Percentiles rank a stretch among this genome's conserved stretches.
Conservation (phyloP, 2,888 invertebrate species). For the Blastobasis lacticolella region DNA sequence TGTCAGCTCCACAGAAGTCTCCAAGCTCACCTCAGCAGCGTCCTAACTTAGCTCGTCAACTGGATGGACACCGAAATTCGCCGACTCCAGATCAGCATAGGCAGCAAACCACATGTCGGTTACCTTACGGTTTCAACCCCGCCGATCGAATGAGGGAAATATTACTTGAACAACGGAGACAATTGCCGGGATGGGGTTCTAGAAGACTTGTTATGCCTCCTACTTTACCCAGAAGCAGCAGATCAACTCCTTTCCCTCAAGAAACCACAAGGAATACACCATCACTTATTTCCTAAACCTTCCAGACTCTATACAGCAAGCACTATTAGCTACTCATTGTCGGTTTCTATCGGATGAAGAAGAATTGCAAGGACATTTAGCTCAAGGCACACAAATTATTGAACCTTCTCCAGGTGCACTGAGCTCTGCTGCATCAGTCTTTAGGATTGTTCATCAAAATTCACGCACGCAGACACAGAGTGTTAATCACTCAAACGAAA, state of each 20-base stretch:
- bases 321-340: background rate
- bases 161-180: background rate
- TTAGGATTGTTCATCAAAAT: background rate
- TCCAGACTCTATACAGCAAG: background rate
- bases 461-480: background rate
- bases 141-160: background rate
- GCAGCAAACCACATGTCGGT: background rate
- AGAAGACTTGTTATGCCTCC: background rate
- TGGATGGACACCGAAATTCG: background rate
- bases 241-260: background rate
- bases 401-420: background rate
- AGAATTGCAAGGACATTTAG: background rate
- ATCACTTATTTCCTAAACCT: background rate
- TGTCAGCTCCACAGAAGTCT: background rate
- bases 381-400: conserved; percentile 1
- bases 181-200: background rate
- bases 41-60: background rate
- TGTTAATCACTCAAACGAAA: background rate
- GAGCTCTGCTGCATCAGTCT: background rate
- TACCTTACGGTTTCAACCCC: background rate
- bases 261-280: background rate
- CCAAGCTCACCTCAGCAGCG: conserved; percentile 1
- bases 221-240: background rate
- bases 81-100: background rate
- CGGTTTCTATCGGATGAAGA: background rate